Conservation (phyloP, 2,888 invertebrate genomes). For the Lasioglossum malachurum region DNA sequence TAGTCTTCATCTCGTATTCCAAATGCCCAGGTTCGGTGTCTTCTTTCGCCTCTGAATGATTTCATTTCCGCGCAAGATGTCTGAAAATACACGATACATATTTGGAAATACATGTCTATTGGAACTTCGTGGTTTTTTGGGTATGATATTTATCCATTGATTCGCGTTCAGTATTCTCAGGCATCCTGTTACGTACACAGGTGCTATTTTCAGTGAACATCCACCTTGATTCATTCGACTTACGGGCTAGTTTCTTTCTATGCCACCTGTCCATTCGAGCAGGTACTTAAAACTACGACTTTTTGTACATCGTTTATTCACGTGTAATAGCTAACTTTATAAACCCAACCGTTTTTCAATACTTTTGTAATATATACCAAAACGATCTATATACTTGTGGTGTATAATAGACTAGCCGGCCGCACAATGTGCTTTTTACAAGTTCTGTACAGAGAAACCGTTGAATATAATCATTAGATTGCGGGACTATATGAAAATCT, state of each 20-base stretch:
- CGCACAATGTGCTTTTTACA: slow-evolving; percentile 20
- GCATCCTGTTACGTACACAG: slow-evolving; percentile 19
- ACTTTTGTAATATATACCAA: slow-evolving; percentile 10
- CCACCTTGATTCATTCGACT: slow-evolving; percentile 18
- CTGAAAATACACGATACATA: neutral
- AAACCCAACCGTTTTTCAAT: slow-evolving; percentile 1
- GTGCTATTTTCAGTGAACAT: slow-evolving; percentile 42
- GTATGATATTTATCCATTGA: neutral
- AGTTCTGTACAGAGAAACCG: neutral
- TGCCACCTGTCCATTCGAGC: slow-evolving; percentile 25
- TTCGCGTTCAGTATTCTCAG: neutral
- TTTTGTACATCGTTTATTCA: slow-evolving; percentile 5
- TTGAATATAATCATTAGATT: neutral
- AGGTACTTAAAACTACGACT: slow-evolving; percentile 18
- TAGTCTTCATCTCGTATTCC: neutral
- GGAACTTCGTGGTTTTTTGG: neutral
- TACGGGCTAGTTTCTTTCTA: slow-evolving; percentile 28
- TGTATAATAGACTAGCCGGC: neutral
- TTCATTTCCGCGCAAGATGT: neutral
- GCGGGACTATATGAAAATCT: neutral
- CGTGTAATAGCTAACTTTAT: neutral
- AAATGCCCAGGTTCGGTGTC: neutral
- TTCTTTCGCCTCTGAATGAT: slow-evolving; percentile 25
- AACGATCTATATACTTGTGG: neutral
- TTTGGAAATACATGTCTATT: neutral